Percentiles rank a stretch among this genome's conserved stretches.
Evolutionary conservation across 2,797 vertebrate species (phyloP).

Genomic region (Sphaeramia orbicularis): DNA sequence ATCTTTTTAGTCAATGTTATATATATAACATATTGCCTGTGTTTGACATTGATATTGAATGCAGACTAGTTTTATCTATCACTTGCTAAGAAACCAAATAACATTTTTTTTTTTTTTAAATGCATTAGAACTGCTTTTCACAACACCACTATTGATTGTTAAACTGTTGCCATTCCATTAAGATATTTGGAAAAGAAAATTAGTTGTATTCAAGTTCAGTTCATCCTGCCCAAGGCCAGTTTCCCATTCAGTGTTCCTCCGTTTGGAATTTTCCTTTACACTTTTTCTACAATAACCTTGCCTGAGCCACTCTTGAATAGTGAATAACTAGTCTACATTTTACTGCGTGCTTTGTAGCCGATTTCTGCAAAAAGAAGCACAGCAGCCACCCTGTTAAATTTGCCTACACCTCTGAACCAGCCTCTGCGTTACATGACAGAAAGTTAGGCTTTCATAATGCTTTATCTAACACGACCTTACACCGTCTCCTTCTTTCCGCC

Average conservation of each 20-base stretch:
- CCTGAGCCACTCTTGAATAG: constrained; percentile 13
- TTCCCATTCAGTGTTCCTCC: constrained; percentile 13
- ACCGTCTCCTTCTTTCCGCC: constrained; percentile 67
- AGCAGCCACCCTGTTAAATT: constrained; percentile 37
- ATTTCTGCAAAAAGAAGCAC: constrained; percentile 27
- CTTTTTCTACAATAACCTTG: constrained; percentile 15
- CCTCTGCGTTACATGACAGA: constrained; percentile 66
- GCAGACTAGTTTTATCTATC: neutral
- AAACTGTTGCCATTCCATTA: neutral
- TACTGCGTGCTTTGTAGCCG: constrained; percentile 23
- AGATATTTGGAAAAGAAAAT: too few species aligned
- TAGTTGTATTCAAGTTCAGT: too few species aligned
- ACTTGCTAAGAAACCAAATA: neutral
- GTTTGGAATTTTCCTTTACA: constrained; percentile 14
- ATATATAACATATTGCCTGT: neutral
- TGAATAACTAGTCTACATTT: constrained; percentile 32
- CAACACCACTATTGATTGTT: constrained; percentile 1
- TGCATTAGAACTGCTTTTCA: neutral
- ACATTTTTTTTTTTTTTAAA: neutral
- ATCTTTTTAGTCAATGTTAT: constrained; percentile 1
- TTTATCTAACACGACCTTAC: constrained; percentile 72
- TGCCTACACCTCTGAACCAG: constrained; percentile 60
- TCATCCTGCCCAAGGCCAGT: constrained; percentile 13
- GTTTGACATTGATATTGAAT: neutral
- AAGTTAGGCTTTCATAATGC: constrained; percentile 73